These are phyloP conservation scores for Asobara japonica DNA, from an alignment of 1,140 invertebrate genomes.

Conservation along the genomic window DNA sequence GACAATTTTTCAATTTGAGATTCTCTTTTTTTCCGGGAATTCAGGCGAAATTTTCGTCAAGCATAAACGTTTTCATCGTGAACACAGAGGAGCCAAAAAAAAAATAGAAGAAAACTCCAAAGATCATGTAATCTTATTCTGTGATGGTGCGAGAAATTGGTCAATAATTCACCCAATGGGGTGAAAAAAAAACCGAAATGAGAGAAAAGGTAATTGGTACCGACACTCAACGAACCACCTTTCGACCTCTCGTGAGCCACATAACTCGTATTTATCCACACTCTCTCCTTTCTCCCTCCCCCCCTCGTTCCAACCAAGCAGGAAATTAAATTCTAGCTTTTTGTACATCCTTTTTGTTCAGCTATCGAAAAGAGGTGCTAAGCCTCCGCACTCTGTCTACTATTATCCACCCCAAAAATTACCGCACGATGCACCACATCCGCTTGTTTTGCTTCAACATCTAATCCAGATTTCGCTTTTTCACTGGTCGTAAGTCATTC, in stretches of 20 bases:
- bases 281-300: background rate
- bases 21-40: no score
- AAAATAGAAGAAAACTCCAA: background rate
- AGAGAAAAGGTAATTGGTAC: slow-evolving; percentile 5
- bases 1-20: no score
- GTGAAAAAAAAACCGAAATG: background rate
- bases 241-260: slow-evolving; percentile 16
- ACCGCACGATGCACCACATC: slow-evolving; percentile 38
- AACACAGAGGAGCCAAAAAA: background rate
- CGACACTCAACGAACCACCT: slow-evolving; percentile 2
- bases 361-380: slow-evolving; percentile 21
- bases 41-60: no score
- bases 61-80: no score
- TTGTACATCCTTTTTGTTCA: background rate
- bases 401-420: slow-evolving; percentile 35
- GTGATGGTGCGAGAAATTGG: background rate
- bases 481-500: slow-evolving; percentile 36
- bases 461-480: slow-evolving; percentile 11
- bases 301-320: background rate
- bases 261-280: slow-evolving; percentile 6
- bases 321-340: slow-evolving; percentile 28
- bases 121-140: background rate
- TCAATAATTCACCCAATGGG: slow-evolving; percentile 6
- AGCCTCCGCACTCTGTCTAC: background rate
- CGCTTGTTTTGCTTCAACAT: slow-evolving; percentile 1